A percentile compares a stretch with the other conserved stretches of the same genome.
These are phyloP conservation scores for Phyllotreta cruciferae DNA, from an alignment of 2,888 invertebrate genomes.

Conservation along the genomic window DNA sequence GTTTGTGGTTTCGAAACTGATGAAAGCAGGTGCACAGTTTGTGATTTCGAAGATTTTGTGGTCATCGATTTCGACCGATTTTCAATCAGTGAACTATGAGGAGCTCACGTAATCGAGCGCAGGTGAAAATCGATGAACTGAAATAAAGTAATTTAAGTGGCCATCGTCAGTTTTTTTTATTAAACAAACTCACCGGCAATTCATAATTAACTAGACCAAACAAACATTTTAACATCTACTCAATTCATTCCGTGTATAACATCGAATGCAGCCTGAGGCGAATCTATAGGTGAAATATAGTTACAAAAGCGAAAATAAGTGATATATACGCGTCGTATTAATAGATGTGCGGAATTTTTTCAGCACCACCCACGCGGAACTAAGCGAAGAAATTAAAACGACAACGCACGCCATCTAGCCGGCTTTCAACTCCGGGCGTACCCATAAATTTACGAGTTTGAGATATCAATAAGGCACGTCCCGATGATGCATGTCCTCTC, in stretches of 20 bases:
- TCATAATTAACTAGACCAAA: too few relatives aligned
- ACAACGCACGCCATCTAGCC: constrained; percentile 42
- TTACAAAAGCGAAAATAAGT: constrained; percentile 12
- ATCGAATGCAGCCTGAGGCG: not conserved
- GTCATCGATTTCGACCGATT: constrained; percentile 37
- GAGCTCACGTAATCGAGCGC: constrained; percentile 51
- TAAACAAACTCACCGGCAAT: too few relatives aligned
- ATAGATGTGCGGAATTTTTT: constrained; percentile 34
- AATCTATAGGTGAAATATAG: not conserved
- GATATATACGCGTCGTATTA: constrained; percentile 36
- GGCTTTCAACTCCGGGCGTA: constrained; percentile 41
- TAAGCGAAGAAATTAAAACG: constrained; percentile 40
- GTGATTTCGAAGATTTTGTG: constrained; percentile 25
- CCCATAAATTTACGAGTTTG: constrained; percentile 46
- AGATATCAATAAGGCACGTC: constrained; percentile 53
- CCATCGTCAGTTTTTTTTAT: not conserved
- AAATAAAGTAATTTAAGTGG: constrained; percentile 25
- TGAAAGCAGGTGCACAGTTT: constrained; percentile 26
- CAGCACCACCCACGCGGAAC: constrained; percentile 46
- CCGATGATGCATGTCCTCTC: constrained; percentile 49
- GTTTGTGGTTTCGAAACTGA: constrained; percentile 27
- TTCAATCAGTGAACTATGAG: constrained; percentile 55
- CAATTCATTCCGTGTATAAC: too few relatives aligned
- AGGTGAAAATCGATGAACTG: constrained; percentile 45
- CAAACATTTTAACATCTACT: too few relatives aligned